Conservation (phyloP, 2,113 vertebrate genomes). For the Salvelinus alpinus region DNA sequence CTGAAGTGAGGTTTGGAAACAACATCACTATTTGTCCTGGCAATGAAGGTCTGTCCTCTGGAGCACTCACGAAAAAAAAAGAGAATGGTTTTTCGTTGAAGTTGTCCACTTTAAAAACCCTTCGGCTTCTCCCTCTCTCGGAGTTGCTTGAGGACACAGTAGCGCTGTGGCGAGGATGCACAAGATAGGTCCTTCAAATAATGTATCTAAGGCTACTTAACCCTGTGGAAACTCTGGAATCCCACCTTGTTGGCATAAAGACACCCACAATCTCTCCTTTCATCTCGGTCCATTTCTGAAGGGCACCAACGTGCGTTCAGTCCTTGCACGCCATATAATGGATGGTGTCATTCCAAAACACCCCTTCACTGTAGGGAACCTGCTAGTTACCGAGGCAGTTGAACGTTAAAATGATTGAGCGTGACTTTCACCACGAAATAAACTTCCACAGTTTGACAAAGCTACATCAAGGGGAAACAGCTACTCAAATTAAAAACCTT, state of each 20-base stretch:
- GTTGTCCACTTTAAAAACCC: not conserved
- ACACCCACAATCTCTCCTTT: not conserved
- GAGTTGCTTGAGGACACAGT: not conserved
- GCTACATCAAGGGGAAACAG: constrained; percentile 5
- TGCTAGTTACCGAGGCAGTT: not conserved
- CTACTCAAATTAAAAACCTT: not conserved
- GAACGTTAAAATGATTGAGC: constrained; percentile 19
- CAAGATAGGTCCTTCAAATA: not conserved
- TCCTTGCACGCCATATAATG: not conserved
- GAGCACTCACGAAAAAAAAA: not conserved
- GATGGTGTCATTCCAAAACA: not conserved
- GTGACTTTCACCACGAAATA: constrained; percentile 6
- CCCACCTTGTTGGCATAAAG: not conserved
- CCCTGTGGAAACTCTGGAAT: not conserved
- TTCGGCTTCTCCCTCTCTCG: not conserved
- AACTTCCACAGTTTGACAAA: not conserved
- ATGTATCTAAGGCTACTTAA: not conserved
- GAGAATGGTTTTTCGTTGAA: too few relatives aligned
- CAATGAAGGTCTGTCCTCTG: not conserved
- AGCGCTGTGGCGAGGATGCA: not conserved
- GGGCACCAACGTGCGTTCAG: not conserved
- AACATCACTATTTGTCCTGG: not conserved
- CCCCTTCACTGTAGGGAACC: not conserved
- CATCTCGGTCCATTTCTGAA: not conserved
- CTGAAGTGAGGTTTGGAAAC: not conserved